A percentile compares a stretch with the other conserved stretches of the same genome.
Evolutionary conservation across 1,140 invertebrate species (phyloP).

Genomic region (Rhopalosiphum maidis): DNA sequence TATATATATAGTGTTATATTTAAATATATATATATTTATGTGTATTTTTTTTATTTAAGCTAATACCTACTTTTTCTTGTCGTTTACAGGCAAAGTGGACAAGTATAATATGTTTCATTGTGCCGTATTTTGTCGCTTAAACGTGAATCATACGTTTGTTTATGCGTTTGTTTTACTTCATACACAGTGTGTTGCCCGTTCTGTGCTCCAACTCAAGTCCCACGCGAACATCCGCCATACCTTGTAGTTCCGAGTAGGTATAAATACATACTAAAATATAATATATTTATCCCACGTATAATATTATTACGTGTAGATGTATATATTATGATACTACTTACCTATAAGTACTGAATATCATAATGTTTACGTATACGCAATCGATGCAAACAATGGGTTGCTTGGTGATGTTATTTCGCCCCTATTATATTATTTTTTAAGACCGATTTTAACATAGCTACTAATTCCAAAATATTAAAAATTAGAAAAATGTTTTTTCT

Average conservation of each 20-base stretch:
- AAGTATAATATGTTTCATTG: not conserved
- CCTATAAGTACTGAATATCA: not conserved
- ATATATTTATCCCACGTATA: not conserved
- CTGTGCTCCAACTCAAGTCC: not conserved
- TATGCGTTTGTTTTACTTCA: not conserved
- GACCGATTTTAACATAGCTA: too few relatives aligned
- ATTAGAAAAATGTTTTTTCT: too few relatives aligned
- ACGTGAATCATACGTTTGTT: not conserved
- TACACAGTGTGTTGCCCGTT: not conserved
- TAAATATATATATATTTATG: not conserved
- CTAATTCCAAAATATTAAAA: too few relatives aligned
- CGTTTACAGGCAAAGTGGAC: not conserved
- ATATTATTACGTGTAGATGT: not conserved
- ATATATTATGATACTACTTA: not conserved
- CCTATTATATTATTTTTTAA: too few relatives aligned
- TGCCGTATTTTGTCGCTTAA: not conserved
- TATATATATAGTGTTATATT: not conserved
- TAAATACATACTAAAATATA: not conserved
- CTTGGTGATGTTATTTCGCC: too few relatives aligned
- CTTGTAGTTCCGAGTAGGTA: not conserved
- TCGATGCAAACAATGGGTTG: not conserved
- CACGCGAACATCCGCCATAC: not conserved
- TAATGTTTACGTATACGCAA: not conserved
- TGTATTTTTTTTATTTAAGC: not conserved
- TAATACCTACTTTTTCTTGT: not conserved